Conservation (phyloP, 2,888 invertebrate genomes). For the Macrophya alboannulata region DNA sequence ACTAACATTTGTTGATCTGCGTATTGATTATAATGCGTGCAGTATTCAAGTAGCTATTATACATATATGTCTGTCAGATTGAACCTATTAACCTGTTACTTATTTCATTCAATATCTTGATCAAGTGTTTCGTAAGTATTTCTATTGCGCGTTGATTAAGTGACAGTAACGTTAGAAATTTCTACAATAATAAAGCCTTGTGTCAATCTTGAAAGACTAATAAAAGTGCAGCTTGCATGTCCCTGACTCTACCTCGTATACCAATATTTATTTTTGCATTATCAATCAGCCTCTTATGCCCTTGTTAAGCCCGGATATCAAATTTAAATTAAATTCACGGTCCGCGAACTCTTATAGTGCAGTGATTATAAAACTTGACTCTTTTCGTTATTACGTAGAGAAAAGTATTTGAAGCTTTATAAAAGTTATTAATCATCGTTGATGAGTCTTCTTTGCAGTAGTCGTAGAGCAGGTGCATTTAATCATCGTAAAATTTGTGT, state of each 20-base stretch:
- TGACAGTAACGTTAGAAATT: neutral
- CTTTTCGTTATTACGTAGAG: neutral
- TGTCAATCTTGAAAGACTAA: neutral
- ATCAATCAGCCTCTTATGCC: neutral
- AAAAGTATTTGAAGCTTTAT: neutral
- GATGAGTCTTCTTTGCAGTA: neutral
- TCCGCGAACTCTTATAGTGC: too few relatives aligned
- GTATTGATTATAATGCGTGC: slow-evolving; percentile 1
- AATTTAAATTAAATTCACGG: neutral
- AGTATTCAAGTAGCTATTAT: neutral
- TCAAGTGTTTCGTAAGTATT: neutral
- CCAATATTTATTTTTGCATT: neutral
- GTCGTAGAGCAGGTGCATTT: neutral
- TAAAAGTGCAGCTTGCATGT: neutral
- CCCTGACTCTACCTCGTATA: neutral
- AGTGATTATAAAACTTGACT: neutral
- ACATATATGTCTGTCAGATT: neutral
- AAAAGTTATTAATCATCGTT: neutral
- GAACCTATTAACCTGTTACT: neutral
- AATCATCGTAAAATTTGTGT: neutral
- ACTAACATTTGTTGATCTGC: neutral
- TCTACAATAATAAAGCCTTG: neutral
- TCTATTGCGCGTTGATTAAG: neutral
- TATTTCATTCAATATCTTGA: slow-evolving; percentile 1
- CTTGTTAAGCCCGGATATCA: neutral